Percentiles rank a stretch among this genome's conserved stretches.
Conservation (phyloP, 2,113 vertebrate species). For the Rhynchomys soricoides region DNA sequence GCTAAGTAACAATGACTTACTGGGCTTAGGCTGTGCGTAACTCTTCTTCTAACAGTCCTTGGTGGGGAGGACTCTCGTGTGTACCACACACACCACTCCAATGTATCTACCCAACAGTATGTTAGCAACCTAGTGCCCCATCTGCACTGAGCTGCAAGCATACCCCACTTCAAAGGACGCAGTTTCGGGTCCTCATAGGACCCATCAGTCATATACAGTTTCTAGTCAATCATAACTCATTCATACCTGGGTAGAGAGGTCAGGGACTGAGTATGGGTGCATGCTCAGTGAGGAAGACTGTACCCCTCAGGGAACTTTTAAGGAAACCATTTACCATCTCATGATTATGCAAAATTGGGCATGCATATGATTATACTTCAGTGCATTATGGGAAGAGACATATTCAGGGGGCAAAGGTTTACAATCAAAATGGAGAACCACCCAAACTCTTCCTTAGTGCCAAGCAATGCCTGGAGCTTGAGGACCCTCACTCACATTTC, state of each 20-base stretch:
- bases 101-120: no score
- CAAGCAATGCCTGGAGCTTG: not conserved
- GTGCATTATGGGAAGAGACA: not conserved
- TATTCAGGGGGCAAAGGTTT: not conserved
- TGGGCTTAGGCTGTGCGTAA: not conserved
- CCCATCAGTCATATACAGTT: not conserved
- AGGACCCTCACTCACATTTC: not conserved
- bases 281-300: not conserved
- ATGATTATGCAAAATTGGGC: not conserved
- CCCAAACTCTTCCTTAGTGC: not conserved
- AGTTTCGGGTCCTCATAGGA: not conserved
- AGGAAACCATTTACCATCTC: not conserved
- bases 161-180: not conserved
- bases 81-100: not conserved
- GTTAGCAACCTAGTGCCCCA: not conserved
- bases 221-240: not conserved
- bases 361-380: not conserved
- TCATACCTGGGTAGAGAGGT: not conserved
- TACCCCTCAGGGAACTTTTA: not conserved
- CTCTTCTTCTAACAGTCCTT: not conserved
- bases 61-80: not conserved
- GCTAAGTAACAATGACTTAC: not conserved
- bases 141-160: not conserved
- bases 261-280: not conserved
- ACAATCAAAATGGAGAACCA: not conserved